A percentile compares a stretch with the other conserved stretches of the same genome.
phyloP scores from a whole-genome alignment of 2,888 invertebrate genomes.

The Lamellibrachia columna region DNA sequence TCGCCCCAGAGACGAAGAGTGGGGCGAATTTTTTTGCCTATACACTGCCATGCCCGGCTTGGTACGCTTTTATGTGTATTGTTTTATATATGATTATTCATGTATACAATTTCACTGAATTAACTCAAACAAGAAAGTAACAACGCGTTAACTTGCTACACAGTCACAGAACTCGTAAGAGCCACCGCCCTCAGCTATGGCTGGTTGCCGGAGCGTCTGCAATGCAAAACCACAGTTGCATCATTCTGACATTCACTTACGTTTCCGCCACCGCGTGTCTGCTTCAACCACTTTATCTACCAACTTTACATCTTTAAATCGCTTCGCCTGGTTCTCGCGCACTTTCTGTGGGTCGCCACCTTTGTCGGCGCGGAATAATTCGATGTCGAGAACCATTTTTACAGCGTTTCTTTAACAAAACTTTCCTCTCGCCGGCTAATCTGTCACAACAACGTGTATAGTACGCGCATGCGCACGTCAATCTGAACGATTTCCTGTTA shows the following conservation, averaged over 20 bases:
- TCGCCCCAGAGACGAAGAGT: too few species aligned
- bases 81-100: too few species aligned
- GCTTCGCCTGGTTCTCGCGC: slow-evolving; percentile 88
- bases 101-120: too few species aligned
- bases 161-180: too few species aligned
- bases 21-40: too few species aligned
- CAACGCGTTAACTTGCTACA: too few species aligned
- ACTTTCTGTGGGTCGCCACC: slow-evolving; percentile 92
- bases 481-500: neutral
- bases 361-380: slow-evolving; percentile 94
- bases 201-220: too few species aligned
- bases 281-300: slow-evolving; percentile 91
- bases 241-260: slow-evolving; percentile 53
- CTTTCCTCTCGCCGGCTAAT: neutral
- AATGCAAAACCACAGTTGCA: neutral
- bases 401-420: slow-evolving; percentile 11
- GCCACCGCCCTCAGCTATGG: too few species aligned
- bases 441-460: slow-evolving; percentile 12
- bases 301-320: slow-evolving; percentile 90
- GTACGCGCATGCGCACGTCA: neutral
- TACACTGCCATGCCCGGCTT: too few species aligned
- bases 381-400: slow-evolving; percentile 94
- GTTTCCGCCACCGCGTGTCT: slow-evolving; percentile 89
- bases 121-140: too few species aligned
- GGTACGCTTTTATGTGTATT: too few species aligned